Evolutionary conservation across 1,140 invertebrate species (phyloP).

Genomic region (Megalonaias nervosa): DNA sequence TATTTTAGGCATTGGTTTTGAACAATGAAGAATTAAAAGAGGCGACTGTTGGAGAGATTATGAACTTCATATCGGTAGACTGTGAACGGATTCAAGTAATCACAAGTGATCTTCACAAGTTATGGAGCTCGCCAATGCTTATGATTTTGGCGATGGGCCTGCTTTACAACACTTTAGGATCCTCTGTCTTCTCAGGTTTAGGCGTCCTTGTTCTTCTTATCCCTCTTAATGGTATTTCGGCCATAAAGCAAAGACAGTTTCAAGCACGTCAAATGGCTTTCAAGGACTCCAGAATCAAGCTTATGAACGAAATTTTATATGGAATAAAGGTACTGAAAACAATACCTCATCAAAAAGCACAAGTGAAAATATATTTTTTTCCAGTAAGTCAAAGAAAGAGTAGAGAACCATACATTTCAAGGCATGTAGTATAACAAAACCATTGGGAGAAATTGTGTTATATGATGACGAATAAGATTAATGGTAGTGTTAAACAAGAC

Average conservation of each 20-base stretch:
- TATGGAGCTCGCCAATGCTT: slow-evolving; percentile 96
- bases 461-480: no score
- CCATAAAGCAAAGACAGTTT: slow-evolving; percentile 80
- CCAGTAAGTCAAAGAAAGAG: no score
- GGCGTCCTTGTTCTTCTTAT: slow-evolving; percentile 70
- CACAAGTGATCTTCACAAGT: slow-evolving; percentile 86
- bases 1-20: slow-evolving; percentile 49
- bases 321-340: slow-evolving; percentile 75
- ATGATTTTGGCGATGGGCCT: slow-evolving; percentile 89
- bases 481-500: no score
- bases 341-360: slow-evolving; percentile 1
- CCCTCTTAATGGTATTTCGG: slow-evolving; percentile 87
- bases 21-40: slow-evolving; percentile 55
- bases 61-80: slow-evolving; percentile 76
- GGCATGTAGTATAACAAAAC: no score
- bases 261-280: slow-evolving; percentile 72
- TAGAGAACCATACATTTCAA: no score
- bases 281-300: slow-evolving; percentile 76
- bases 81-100: slow-evolving; percentile 54
- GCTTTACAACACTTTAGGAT: slow-evolving; percentile 83
- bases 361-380: no score
- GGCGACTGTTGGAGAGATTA: slow-evolving; percentile 75
- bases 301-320: slow-evolving; percentile 71
- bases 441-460: no score
- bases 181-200: slow-evolving; percentile 69